phyloP scores from a whole-genome alignment of 2,888 invertebrate species.

The Stenotaenia linearis region DNA sequence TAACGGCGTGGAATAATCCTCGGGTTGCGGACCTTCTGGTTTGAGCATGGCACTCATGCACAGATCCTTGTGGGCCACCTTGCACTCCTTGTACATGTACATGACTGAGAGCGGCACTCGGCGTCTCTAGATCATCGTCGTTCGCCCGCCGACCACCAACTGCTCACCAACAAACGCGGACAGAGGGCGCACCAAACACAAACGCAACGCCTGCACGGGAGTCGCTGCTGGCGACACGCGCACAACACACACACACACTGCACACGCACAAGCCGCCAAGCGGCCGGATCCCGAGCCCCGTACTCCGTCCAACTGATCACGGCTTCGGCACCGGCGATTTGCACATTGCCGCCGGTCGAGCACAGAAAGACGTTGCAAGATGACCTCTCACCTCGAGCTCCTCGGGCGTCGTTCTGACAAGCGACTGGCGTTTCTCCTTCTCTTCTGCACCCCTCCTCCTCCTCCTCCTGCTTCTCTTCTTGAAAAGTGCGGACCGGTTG shows the following conservation, averaged over 20 bases:
- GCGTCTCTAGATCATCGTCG: constrained; percentile 32
- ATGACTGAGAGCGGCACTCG: constrained; percentile 30
- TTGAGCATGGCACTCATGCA: constrained; percentile 38
- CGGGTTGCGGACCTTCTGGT: constrained; percentile 30
- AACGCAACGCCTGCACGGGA: constrained; percentile 26
- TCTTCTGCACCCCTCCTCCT: neutral
- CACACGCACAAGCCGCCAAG: constrained; percentile 26
- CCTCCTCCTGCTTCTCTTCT: neutral
- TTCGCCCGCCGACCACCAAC: constrained; percentile 30
- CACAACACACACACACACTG: constrained; percentile 14
- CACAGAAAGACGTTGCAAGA: neutral
- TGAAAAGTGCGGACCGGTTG: constrained; percentile 4
- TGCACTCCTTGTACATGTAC: constrained; percentile 38
- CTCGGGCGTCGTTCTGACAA: constrained; percentile 26
- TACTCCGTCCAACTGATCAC: constrained; percentile 6
- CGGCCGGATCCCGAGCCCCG: constrained; percentile 20
- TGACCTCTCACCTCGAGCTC: constrained; percentile 24
- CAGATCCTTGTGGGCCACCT: constrained; percentile 38
- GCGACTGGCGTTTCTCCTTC: constrained; percentile 10
- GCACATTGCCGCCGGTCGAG: constrained; percentile 6
- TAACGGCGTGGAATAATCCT: constrained; percentile 35
- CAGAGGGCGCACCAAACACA: constrained; percentile 27
- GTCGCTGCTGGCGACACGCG: constrained; percentile 26
- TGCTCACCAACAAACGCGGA: constrained; percentile 23
- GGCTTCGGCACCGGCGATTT: neutral